Evolutionary conservation across 2,113 vertebrate species (phyloP).

Genomic region (Gila orcuttii): DNA sequence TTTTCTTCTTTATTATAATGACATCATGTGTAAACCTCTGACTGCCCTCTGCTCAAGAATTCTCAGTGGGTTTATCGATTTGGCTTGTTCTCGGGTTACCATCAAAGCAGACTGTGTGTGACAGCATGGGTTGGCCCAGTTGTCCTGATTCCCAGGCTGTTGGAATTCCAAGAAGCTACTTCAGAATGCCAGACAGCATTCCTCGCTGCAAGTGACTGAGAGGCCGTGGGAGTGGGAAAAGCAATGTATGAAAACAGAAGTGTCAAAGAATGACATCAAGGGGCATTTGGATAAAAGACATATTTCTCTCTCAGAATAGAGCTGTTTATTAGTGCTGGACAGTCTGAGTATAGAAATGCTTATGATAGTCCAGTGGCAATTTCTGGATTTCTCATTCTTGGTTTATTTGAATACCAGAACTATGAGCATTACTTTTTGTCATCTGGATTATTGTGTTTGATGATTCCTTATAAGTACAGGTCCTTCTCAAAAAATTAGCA

Average conservation of each 20-base stretch:
- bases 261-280: constrained; percentile 30
- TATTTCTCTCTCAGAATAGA: constrained; percentile 26
- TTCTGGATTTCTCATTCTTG: not conserved
- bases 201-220: constrained; percentile 14
- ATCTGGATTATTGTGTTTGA: not conserved
- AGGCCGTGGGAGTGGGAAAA: constrained; percentile 56
- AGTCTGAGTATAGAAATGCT: not conserved
- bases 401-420: not conserved
- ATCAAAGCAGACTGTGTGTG: constrained; percentile 52
- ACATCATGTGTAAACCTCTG: constrained; percentile 1
- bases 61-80: constrained; percentile 24
- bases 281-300: constrained; percentile 37
- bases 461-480: not conserved
- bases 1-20: constrained; percentile 7
- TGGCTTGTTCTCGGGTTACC: constrained; percentile 40
- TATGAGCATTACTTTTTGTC: not conserved
- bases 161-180: constrained; percentile 55
- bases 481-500: too few relatives aligned
- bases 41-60: constrained; percentile 14
- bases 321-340: constrained; percentile 5
- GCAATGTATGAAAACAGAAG: constrained; percentile 19
- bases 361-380: not conserved
- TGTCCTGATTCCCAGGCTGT: constrained; percentile 54
- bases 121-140: constrained; percentile 33
- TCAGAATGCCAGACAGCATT: constrained; percentile 48